Percentiles rank a stretch among this genome's conserved stretches.
Conservation (phyloP, 2,797 vertebrate species). For the Myotis pilosus region DNA sequence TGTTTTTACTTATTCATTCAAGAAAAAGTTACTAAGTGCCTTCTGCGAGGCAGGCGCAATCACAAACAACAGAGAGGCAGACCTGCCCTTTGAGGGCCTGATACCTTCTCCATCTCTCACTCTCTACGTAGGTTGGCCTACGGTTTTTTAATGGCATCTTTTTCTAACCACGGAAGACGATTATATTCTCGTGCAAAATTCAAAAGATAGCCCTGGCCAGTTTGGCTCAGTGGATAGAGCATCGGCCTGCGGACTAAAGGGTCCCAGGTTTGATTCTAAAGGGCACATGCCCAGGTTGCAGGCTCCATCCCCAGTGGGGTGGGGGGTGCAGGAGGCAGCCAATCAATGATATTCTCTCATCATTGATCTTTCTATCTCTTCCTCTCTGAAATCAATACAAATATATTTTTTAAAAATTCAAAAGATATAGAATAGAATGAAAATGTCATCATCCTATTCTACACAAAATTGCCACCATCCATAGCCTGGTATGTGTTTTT, state of each 20-base stretch:
- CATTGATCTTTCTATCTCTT: too few relatives aligned
- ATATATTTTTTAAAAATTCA: not conserved
- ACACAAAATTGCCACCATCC: not conserved
- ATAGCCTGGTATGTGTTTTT: not conserved
- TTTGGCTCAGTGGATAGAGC: too few relatives aligned
- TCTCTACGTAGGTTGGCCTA: not conserved
- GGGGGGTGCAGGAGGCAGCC: too few relatives aligned
- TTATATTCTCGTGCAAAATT: not conserved
- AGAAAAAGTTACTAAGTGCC: not conserved
- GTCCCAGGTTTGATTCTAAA: too few relatives aligned
- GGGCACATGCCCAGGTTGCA: too few relatives aligned
- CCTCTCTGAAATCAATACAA: too few relatives aligned
- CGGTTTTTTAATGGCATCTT: not conserved
- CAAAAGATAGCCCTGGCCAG: not conserved
- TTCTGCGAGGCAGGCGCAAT: not conserved
- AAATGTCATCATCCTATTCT: not conserved
- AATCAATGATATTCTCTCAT: too few relatives aligned
- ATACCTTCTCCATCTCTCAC: not conserved
- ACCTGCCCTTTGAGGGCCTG: not conserved
- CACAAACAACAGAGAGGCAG: rapidly evolving
- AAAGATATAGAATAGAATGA: not conserved
- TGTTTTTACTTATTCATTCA: not conserved
- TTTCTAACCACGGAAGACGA: not conserved
- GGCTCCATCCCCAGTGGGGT: too few relatives aligned
- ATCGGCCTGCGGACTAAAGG: too few relatives aligned